A percentile compares a stretch with the other conserved stretches of the same genome.
phyloP scores from a whole-genome alignment of 2,113 vertebrate species.

The Platichthys flesus region DNA sequence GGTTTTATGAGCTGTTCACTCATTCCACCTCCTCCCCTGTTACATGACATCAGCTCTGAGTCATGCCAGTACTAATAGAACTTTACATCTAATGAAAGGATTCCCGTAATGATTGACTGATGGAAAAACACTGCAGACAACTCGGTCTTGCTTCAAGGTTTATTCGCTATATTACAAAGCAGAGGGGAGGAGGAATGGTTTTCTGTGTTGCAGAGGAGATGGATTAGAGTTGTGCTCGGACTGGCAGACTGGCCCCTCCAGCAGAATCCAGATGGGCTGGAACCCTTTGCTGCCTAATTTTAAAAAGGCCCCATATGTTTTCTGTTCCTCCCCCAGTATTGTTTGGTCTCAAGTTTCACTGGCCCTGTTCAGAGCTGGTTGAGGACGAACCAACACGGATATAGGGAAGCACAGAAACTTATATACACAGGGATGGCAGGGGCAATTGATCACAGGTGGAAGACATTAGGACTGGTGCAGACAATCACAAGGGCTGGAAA shows the following conservation, averaged over 20 bases:
- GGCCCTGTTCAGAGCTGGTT: background rate
- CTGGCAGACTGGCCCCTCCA: conserved; percentile 13
- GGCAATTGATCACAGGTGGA: too few species aligned
- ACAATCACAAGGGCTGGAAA: too few species aligned
- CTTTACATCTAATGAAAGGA: conserved; percentile 64
- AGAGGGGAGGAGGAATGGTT: conserved; percentile 1
- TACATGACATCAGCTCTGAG: conserved; percentile 68
- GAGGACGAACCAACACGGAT: too few species aligned
- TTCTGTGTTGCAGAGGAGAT: conserved; percentile 22
- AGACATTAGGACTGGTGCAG: too few species aligned
- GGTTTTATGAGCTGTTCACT: conserved; percentile 67
- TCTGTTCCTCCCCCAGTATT: background rate
- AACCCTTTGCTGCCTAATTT: conserved; percentile 16
- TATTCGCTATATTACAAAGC: conserved; percentile 9
- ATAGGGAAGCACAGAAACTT: too few species aligned
- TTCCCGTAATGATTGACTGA: conserved; percentile 50
- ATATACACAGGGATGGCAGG: too few species aligned
- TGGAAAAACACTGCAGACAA: conserved; percentile 46
- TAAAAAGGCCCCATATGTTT: background rate
- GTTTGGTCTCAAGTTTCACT: background rate
- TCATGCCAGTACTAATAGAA: conserved; percentile 59
- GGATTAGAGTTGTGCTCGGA: conserved; percentile 17
- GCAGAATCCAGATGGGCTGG: conserved; percentile 42
- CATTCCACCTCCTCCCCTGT: conserved; percentile 53
- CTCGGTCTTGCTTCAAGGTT: conserved; percentile 32